Conservation (phyloP, 2,797 vertebrate species). For the Gymnoscopelus microlampas region DNA sequence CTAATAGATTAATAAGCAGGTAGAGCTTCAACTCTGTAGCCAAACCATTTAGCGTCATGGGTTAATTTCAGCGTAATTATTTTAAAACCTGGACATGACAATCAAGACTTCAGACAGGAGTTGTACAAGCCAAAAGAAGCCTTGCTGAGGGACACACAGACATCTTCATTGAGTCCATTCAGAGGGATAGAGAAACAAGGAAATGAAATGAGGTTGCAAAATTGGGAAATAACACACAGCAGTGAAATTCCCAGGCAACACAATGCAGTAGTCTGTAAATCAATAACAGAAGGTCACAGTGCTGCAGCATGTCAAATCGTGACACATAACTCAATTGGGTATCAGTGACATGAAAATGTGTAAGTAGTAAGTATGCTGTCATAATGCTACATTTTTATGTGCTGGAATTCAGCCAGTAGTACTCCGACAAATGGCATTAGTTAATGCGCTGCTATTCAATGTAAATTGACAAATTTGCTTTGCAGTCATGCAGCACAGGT, state of each 20-base stretch:
- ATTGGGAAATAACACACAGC: background rate
- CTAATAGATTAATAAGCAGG: background rate
- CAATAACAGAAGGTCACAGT: background rate
- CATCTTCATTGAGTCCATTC: background rate
- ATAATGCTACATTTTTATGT: background rate
- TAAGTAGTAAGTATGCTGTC: background rate
- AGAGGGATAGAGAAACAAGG: slow-evolving; percentile 10
- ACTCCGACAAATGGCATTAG: background rate
- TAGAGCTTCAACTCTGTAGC: background rate
- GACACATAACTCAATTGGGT: background rate
- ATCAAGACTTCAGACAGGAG: background rate
- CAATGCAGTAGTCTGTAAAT: slow-evolving; percentile 5
- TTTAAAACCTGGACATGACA: slow-evolving; percentile 17
- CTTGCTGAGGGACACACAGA: background rate
- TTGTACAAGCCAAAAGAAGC: slow-evolving; percentile 4
- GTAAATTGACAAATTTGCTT: background rate
- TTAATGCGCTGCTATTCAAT: background rate
- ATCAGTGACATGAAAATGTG: background rate
- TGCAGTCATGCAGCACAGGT: background rate
- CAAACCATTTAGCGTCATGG: slow-evolving; percentile 4
- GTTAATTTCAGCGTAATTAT: background rate
- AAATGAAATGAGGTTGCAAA: background rate
- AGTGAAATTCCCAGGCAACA: background rate
- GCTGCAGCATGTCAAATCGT: background rate
- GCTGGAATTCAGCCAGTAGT: background rate